Conservation (phyloP, 2,888 invertebrate species). For the Venustoraphidia nigricollis region DNA sequence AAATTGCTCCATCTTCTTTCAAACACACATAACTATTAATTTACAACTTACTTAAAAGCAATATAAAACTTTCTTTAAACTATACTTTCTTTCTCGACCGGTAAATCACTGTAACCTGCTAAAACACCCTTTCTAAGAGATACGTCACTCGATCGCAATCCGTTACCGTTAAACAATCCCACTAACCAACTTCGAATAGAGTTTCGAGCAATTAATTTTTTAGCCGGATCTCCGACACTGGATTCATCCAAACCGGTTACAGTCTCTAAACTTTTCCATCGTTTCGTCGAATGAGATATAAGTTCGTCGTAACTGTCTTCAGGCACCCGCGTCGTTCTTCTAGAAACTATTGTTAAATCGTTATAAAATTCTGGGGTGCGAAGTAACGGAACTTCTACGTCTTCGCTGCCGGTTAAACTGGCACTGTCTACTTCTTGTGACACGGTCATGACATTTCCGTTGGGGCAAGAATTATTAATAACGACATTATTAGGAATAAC, state of each 20-base stretch:
- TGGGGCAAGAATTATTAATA: conserved; percentile 36
- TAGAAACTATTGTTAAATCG: conserved; percentile 19
- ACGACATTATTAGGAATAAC: conserved; percentile 29
- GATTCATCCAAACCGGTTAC: conserved; percentile 27
- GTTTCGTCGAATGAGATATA: conserved; percentile 33
- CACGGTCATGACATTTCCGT: conserved; percentile 31
- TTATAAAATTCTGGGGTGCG: conserved; percentile 14
- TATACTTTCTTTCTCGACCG: conserved; percentile 41
- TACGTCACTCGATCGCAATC: conserved; percentile 46
- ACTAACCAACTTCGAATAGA: conserved; percentile 59
- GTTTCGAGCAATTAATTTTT: conserved; percentile 42
- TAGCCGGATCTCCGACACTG: conserved; percentile 29
- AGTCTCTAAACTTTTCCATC: conserved; percentile 68
- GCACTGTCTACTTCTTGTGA: conserved; percentile 19
- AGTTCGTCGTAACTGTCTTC: conserved; percentile 17
- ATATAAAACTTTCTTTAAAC: conserved; percentile 23
- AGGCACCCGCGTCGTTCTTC: conserved; percentile 19
- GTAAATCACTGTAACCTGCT: conserved; percentile 34
- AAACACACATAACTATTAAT: neutral
- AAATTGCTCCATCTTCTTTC: too few species aligned
- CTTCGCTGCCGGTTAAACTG: conserved; percentile 21
- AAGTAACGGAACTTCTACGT: conserved; percentile 29
- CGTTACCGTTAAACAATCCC: conserved; percentile 57
- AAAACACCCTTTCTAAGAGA: conserved; percentile 35
- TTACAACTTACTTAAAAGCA: neutral